phyloP scores from a whole-genome alignment of 1,140 invertebrate genomes.

The Lordiphosa clarofinis region DNA sequence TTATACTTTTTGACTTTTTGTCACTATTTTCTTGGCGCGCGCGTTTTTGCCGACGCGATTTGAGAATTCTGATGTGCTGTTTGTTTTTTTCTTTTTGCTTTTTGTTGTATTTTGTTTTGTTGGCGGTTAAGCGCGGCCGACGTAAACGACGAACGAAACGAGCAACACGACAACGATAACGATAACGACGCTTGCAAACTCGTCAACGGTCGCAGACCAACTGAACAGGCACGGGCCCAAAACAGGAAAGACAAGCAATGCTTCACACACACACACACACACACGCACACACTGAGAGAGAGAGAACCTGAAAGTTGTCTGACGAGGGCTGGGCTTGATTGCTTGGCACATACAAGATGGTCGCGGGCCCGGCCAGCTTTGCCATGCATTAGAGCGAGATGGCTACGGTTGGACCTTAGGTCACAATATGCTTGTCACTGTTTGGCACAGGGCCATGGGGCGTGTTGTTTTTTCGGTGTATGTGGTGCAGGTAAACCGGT shows the following conservation, averaged over 20 bases:
- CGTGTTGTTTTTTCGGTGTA: constrained; percentile 67
- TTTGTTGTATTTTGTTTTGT: constrained; percentile 38
- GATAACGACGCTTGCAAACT: constrained; percentile 67
- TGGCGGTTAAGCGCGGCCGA: constrained; percentile 27
- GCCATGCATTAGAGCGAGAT: constrained; percentile 23
- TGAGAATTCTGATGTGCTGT: constrained; percentile 10
- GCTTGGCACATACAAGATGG: constrained; percentile 74
- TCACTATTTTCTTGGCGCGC: constrained; percentile 17
- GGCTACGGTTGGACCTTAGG: constrained; percentile 3
- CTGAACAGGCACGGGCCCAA: constrained; percentile 64
- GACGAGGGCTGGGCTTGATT: constrained; percentile 60
- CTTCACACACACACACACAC: constrained; percentile 6
- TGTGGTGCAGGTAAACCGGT: constrained; percentile 61
- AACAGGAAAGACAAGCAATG: constrained; percentile 66
- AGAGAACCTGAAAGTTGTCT: constrained; percentile 44
- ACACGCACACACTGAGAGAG: constrained; percentile 14
- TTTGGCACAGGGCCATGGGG: constrained; percentile 49
- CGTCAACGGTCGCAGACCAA: constrained; percentile 79
- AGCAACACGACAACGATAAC: constrained; percentile 31
- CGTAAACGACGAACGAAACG: constrained; percentile 43
- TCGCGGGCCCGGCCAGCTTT: constrained; percentile 43
- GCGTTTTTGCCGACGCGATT: constrained; percentile 60
- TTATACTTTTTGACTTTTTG: constrained; percentile 15
- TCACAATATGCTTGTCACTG: constrained; percentile 68
- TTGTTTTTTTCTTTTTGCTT: constrained; percentile 26